These are phyloP conservation scores for Megaleporinus macrocephalus DNA, from an alignment of 2,113 vertebrate genomes.

Conservation along the genomic window DNA sequence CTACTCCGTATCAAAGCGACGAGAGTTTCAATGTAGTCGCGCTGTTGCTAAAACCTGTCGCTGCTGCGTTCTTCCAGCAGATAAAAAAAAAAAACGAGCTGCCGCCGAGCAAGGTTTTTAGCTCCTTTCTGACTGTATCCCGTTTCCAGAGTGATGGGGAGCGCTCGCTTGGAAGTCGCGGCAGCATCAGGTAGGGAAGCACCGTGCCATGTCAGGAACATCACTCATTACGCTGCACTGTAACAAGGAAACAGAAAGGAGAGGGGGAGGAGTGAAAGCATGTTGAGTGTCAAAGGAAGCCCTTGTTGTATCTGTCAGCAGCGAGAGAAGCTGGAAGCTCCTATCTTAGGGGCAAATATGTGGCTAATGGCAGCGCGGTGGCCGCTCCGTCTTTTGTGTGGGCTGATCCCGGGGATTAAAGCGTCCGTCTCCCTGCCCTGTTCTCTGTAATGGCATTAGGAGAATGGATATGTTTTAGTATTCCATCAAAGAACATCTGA, in stretches of 20 bases:
- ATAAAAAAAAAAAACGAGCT: slow-evolving; percentile 26
- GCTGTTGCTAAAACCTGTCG: slow-evolving; percentile 35
- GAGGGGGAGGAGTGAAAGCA: background rate
- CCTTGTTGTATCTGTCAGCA: slow-evolving; percentile 49
- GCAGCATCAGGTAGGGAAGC: slow-evolving; percentile 34
- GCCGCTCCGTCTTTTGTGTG: slow-evolving; percentile 66
- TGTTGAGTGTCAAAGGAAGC: slow-evolving; percentile 35
- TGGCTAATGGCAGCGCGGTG: slow-evolving; percentile 71
- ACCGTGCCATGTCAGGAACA: slow-evolving; percentile 49
- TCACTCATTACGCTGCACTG: slow-evolving; percentile 39
- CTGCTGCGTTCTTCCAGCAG: slow-evolving; percentile 39
- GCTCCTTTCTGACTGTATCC: slow-evolving; percentile 1
- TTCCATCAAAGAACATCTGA: slow-evolving; percentile 79
- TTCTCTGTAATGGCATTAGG: slow-evolving; percentile 76
- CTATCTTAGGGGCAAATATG: slow-evolving; percentile 53
- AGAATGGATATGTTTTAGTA: slow-evolving; percentile 77
- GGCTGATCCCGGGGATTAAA: slow-evolving; percentile 74
- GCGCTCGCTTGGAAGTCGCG: slow-evolving; percentile 32
- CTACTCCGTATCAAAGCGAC: slow-evolving; percentile 37
- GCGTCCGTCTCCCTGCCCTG: slow-evolving; percentile 71
- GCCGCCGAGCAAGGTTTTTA: background rate
- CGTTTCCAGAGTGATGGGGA: slow-evolving; percentile 25
- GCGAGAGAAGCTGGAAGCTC: slow-evolving; percentile 24
- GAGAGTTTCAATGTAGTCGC: slow-evolving; percentile 20
- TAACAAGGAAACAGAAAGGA: background rate